Percentiles rank a stretch among this genome's conserved stretches.
phyloP scores from a whole-genome alignment of 2,888 invertebrate genomes.

The Pantelozetes paolii region DNA sequence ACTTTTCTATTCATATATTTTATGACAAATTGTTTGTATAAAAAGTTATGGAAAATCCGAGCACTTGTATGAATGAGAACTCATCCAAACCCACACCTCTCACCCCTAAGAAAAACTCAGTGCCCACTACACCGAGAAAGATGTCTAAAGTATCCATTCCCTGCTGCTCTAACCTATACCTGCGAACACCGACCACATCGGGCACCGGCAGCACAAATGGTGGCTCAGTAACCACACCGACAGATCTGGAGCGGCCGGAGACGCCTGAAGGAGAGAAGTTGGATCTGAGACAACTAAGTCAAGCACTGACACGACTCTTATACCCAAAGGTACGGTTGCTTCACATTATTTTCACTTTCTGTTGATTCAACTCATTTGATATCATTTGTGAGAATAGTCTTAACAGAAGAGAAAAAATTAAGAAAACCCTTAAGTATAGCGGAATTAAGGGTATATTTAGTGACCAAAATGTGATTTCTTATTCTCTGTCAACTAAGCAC shows the following conservation, averaged over 20 bases:
- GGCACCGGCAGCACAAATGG: not conserved
- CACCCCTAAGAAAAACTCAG: not conserved
- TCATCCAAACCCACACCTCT: not conserved
- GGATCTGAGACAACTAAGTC: constrained; percentile 37
- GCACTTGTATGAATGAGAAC: not conserved
- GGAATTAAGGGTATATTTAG: too few species aligned
- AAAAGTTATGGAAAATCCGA: constrained; percentile 7
- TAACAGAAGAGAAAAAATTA: too few species aligned
- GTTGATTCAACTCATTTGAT: not conserved
- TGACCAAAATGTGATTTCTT: too few species aligned
- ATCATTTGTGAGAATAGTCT: not conserved
- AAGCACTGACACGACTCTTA: constrained; percentile 37
- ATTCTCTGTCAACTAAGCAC: too few species aligned
- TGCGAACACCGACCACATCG: not conserved
- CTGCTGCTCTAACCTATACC: not conserved
- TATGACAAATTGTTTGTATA: too few species aligned
- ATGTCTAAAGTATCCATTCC: not conserved
- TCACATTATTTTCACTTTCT: not conserved
- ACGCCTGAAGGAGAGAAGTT: constrained; percentile 37
- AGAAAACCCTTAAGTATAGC: too few species aligned
- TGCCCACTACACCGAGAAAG: not conserved
- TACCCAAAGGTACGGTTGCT: constrained; percentile 39
- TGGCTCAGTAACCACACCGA: constrained; percentile 25
- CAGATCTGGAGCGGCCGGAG: constrained; percentile 30
- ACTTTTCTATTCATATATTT: too few species aligned